phyloP scores from a whole-genome alignment of 2,797 vertebrate genomes.

The Iguana delicatissima region DNA sequence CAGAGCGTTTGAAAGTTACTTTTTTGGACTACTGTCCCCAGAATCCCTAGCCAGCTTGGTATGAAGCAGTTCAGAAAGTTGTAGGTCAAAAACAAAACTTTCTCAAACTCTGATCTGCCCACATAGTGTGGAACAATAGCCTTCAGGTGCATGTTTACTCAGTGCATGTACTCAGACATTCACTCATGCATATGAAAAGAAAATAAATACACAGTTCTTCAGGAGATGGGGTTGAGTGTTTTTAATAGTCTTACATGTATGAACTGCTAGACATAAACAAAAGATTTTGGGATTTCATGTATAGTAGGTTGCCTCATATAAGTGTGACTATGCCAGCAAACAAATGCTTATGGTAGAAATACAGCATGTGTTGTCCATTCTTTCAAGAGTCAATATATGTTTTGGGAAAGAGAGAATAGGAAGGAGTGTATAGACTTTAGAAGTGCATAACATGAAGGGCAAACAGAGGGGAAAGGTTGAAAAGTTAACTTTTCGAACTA shows the following conservation, averaged over 20 bases:
- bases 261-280: too few species aligned
- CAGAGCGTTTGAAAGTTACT: too few species aligned
- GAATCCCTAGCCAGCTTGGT: too few species aligned
- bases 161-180: background rate
- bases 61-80: too few species aligned
- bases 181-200: too few species aligned
- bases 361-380: background rate
- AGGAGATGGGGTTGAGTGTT: fast-evolving
- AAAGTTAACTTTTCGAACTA: too few species aligned
- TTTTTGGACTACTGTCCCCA: too few species aligned
- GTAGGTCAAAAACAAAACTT: too few species aligned
- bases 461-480: background rate
- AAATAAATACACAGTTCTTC: background rate
- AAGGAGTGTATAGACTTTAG: background rate
- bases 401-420: background rate
- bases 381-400: background rate
- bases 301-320: background rate
- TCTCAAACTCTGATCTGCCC: too few species aligned
- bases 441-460: background rate
- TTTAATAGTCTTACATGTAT: too few species aligned
- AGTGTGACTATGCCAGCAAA: background rate
- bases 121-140: background rate
- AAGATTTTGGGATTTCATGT: background rate
- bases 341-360: background rate
- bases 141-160: background rate